Conservation (phyloP, 2,797 vertebrate species). For the Sebastes diploproa region DNA sequence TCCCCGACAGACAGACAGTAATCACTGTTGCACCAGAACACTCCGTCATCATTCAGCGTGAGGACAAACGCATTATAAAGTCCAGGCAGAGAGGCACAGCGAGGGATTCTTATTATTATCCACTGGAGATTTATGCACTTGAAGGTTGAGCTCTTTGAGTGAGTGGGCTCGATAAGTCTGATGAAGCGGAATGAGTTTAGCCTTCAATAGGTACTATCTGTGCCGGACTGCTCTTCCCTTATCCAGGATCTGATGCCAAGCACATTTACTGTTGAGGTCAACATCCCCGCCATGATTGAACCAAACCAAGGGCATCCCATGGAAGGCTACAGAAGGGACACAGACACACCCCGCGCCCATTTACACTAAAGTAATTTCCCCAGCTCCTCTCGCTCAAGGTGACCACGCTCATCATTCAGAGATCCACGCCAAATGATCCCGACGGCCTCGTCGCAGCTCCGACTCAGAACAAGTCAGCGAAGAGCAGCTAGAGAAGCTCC, state of each 20-base stretch:
- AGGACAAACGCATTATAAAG: constrained; percentile 66
- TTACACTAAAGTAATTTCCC: constrained; percentile 78
- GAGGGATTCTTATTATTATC: constrained; percentile 72
- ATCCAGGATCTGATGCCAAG: constrained; percentile 64
- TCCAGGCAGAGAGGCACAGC: constrained; percentile 58
- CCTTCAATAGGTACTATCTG: constrained; percentile 70
- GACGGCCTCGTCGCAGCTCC: constrained; percentile 33
- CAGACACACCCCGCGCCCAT: constrained; percentile 62
- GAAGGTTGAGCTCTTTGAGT: constrained; percentile 74
- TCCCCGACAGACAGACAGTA: constrained; percentile 58
- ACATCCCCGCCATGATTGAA: constrained; percentile 68
- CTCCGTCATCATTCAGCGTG: constrained; percentile 57
- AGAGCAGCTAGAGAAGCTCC: background rate
- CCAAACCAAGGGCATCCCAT: constrained; percentile 74
- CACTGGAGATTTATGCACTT: constrained; percentile 73
- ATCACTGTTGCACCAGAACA: constrained; percentile 51
- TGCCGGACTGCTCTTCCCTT: constrained; percentile 53
- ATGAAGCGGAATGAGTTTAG: constrained; percentile 78
- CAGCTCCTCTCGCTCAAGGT: constrained; percentile 75
- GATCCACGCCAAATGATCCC: constrained; percentile 42
- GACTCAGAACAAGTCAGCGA: background rate
- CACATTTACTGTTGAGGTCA: constrained; percentile 77
- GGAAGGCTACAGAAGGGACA: constrained; percentile 53
- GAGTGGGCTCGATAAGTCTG: constrained; percentile 74
- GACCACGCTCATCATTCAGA: constrained; percentile 75